phyloP scores from a whole-genome alignment of 2,888 invertebrate genomes.

The Teinopalpus imperialis region DNA sequence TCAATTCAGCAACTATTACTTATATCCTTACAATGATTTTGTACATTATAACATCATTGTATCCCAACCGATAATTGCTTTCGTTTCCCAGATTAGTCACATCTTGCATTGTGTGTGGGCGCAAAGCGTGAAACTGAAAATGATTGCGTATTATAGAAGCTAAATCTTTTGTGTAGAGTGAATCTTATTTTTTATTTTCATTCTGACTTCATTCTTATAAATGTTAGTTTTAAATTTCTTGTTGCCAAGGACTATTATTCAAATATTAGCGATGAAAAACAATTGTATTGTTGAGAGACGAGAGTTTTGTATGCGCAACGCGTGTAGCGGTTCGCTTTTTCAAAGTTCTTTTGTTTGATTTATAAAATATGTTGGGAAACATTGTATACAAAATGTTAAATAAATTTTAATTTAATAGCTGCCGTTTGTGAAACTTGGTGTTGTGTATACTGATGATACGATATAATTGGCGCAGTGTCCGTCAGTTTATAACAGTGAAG shows the following conservation, averaged over 20 bases:
- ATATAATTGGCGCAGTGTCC: no score
- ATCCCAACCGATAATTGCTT: constrained; percentile 12
- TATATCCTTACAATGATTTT: no score
- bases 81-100: constrained; percentile 22
- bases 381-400: not conserved
- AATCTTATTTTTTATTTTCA: constrained; percentile 5
- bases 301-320: constrained; percentile 13
- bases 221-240: constrained; percentile 9
- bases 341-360: constrained; percentile 17
- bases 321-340: constrained; percentile 16
- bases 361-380: not conserved
- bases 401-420: not conserved
- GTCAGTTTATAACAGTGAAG: no score
- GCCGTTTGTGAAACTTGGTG: no score
- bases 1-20: no score
- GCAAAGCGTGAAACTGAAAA: constrained; percentile 18
- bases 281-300: constrained; percentile 7
- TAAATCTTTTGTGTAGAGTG: constrained; percentile 1
- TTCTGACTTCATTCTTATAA: constrained; percentile 5
- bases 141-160: constrained; percentile 1
- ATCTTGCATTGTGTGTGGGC: constrained; percentile 22
- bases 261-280: constrained; percentile 18
- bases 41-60: no score
- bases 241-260: constrained; percentile 14
- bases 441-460: no score